Evolutionary conservation across 2,797 vertebrate species (phyloP).

Genomic region (Telmatherina bonti): DNA sequence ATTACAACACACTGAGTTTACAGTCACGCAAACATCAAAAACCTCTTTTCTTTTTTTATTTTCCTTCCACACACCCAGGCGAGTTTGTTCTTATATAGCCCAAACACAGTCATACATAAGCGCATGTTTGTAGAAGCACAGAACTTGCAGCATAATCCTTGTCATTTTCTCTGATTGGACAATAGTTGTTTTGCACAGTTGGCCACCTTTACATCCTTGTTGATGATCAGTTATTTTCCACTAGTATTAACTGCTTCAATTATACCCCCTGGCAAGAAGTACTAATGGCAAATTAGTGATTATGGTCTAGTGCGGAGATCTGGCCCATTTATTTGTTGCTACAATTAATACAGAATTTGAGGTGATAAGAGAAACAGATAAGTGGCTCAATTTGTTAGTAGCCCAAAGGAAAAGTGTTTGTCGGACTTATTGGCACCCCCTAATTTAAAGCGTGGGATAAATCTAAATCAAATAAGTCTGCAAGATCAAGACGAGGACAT

Average conservation of each 20-base stretch:
- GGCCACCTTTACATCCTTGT: constrained; percentile 66
- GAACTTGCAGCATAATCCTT: constrained; percentile 47
- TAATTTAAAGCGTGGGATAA: neutral
- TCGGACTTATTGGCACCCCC: neutral
- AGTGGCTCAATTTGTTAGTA: constrained; percentile 47
- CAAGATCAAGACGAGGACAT: neutral
- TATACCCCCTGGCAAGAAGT: constrained; percentile 65
- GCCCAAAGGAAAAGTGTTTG: constrained; percentile 24
- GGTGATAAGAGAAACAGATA: constrained; percentile 58
- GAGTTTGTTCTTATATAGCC: neutral
- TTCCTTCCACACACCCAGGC: neutral
- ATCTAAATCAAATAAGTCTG: neutral
- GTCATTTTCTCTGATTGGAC: constrained; percentile 44
- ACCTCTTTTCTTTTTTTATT: constrained; percentile 6
- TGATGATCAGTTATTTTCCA: constrained; percentile 71
- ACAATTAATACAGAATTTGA: constrained; percentile 64
- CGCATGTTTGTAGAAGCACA: constrained; percentile 4
- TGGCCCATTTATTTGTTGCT: constrained; percentile 72
- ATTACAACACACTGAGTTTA: neutral
- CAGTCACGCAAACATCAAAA: constrained; percentile 26
- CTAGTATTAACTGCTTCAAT: constrained; percentile 62
- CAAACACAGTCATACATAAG: constrained; percentile 2
- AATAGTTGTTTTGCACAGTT: constrained; percentile 37
- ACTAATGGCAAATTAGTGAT: constrained; percentile 75
- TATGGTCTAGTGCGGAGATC: constrained; percentile 69